phyloP scores from a whole-genome alignment of 2,888 invertebrate genomes.

The Acanthosepion lycidas region DNA sequence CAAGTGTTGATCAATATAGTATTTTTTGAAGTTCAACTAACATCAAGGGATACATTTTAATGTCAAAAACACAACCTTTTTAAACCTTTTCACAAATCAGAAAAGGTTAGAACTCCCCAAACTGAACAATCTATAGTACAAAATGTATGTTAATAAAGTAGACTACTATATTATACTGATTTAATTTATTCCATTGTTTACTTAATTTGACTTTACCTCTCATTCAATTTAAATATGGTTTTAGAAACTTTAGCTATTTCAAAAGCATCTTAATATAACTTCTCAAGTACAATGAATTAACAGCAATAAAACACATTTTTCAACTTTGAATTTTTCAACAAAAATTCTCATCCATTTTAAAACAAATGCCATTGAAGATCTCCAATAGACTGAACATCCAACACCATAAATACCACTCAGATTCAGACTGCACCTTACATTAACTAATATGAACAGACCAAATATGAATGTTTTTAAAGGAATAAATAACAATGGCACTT shows the following conservation, averaged over 20 bases:
- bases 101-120: too few relatives aligned
- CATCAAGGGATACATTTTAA: too few relatives aligned
- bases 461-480: background rate
- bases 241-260: background rate
- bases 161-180: too few relatives aligned
- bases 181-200: too few relatives aligned
- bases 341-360: background rate
- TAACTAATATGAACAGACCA: background rate
- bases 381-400: background rate
- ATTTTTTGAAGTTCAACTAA: too few relatives aligned
- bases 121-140: too few relatives aligned
- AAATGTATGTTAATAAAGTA: too few relatives aligned
- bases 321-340: background rate
- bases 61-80: too few relatives aligned
- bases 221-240: too few relatives aligned
- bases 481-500: constrained; percentile 58
- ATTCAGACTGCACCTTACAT: background rate
- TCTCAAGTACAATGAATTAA: background rate
- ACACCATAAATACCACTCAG: background rate
- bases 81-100: too few relatives aligned
- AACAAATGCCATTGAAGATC: background rate
- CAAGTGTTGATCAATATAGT: too few relatives aligned
- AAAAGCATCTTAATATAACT: background rate
- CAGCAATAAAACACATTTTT: background rate
- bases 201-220: too few relatives aligned